Evolutionary conservation across 2,113 vertebrate genomes (phyloP).

Genomic region (Daubentonia madagascariensis): DNA sequence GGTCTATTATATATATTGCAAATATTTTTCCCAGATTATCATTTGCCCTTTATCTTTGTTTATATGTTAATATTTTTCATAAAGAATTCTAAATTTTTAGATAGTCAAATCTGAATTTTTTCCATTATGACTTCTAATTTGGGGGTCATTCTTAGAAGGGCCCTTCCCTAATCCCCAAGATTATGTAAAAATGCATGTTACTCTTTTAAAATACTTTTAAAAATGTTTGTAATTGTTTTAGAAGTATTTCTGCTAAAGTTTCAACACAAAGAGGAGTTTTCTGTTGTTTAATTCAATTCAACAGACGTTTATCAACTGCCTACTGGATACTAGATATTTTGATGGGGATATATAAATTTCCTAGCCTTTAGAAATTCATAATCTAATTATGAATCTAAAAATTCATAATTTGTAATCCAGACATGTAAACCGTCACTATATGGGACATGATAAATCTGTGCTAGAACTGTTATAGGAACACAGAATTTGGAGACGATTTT

Average conservation of each 20-base stretch:
- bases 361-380: background rate
- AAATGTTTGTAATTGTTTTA: background rate
- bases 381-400: no score
- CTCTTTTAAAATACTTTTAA: background rate
- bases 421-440: background rate
- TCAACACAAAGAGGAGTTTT: background rate
- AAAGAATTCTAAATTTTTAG: background rate
- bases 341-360: background rate
- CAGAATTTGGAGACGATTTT: background rate
- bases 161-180: background rate
- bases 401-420: no score
- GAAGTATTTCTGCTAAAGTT: background rate
- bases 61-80: background rate
- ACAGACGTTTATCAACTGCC: background rate
- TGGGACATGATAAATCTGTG: background rate
- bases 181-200: background rate
- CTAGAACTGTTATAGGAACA: background rate
- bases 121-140: background rate
- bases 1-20: background rate
- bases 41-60: conserved; percentile 6
- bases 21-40: background rate
- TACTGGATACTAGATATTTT: background rate
- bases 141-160: background rate
- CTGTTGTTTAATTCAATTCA: conserved; percentile 6
- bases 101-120: background rate